Base-by-base conservation (phyloP, 1,140 invertebrate genomes). In the Holcopasites calliopsidis region DNA sequence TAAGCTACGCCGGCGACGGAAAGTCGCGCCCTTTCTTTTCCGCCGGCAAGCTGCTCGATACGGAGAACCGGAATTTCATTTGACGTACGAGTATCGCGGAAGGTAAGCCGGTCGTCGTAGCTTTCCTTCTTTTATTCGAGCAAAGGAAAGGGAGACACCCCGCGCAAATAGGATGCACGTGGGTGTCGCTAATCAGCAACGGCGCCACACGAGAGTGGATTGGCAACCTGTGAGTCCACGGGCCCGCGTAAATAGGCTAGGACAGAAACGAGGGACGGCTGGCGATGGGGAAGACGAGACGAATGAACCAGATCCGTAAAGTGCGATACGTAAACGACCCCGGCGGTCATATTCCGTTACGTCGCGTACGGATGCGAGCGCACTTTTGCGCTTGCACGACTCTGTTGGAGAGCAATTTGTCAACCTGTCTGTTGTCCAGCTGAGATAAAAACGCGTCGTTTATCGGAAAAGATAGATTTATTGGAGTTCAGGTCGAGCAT, bases 261-360 rank as follows among this genome's bases (percentile, higher is more conserved):
- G 11, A 40, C 4, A 60, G 33, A 60, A 31, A 60, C n/a, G 18
- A n/a, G 18, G 33, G 31, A 16, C 6, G 52, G 10, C 4, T 2
- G 40, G 2, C 2, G 10, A 40, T 18, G 23, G n/a, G 5, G 13
- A 76, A 60, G 35, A 28, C 10, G 23, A 42, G 49, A 71, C 28
- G 50, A 18, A 33, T 66, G 72, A 65, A 69, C 38, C 57, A 77
- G 71, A 82, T 81, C 75, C 74, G 80, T 73, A 77, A 81, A 73
- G 33, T 49, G 26, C 44, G 52, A 82, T 81, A n/a, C n/a, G 80
- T 77, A 82, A 82, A 82, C 57, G 80, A 82, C 80, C 79, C n/a
- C n/a, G 44, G 55, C 68, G 49, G 72, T 71, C 70, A 55, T 47
- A 76, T 65, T 44, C 44, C 65, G 40, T 82, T 79, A 75, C 71